phyloP scores from a whole-genome alignment of 2,888 invertebrate species.

The Galerucella calmariensis region DNA sequence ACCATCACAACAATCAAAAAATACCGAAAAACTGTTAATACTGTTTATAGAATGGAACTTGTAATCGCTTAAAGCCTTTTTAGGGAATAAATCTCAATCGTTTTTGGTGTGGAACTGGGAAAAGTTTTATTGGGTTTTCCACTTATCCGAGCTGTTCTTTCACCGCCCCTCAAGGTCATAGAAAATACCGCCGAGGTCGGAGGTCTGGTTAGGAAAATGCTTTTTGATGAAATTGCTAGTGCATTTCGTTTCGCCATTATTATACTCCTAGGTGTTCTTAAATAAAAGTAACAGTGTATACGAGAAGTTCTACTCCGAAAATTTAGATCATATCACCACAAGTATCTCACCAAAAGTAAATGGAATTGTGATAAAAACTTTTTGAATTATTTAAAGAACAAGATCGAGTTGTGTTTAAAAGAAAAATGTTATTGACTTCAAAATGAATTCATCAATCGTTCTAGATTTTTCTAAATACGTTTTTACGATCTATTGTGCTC shows the following conservation, averaged over 20 bases:
- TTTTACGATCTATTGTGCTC: too few relatives aligned
- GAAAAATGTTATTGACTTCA: too few relatives aligned
- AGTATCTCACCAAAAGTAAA: too few relatives aligned
- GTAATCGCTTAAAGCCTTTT: constrained; percentile 14
- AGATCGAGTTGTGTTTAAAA: too few relatives aligned
- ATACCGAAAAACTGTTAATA: constrained; percentile 13
- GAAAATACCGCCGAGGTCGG: constrained; percentile 16
- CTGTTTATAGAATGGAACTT: constrained; percentile 7
- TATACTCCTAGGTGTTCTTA: constrained; percentile 29
- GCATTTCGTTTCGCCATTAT: constrained; percentile 21
- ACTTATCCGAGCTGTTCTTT: constrained; percentile 23
- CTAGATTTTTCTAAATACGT: too few relatives aligned
- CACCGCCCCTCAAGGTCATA: constrained; percentile 22
- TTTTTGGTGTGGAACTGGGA: constrained; percentile 6
- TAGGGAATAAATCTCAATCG: constrained; percentile 20
- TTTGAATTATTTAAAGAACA: too few relatives aligned
- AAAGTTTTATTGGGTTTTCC: constrained; percentile 27
- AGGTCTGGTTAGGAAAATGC: constrained; percentile 26
- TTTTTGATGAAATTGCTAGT: constrained; percentile 26
- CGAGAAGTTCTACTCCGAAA: not conserved
- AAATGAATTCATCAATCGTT: too few relatives aligned
- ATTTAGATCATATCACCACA: too few relatives aligned
- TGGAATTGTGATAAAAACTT: too few relatives aligned
- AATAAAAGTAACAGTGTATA: constrained; percentile 17
- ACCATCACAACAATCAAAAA: constrained; percentile 10